phyloP scores from a whole-genome alignment of 2,888 invertebrate genomes.

The Sisyra terminalis region DNA sequence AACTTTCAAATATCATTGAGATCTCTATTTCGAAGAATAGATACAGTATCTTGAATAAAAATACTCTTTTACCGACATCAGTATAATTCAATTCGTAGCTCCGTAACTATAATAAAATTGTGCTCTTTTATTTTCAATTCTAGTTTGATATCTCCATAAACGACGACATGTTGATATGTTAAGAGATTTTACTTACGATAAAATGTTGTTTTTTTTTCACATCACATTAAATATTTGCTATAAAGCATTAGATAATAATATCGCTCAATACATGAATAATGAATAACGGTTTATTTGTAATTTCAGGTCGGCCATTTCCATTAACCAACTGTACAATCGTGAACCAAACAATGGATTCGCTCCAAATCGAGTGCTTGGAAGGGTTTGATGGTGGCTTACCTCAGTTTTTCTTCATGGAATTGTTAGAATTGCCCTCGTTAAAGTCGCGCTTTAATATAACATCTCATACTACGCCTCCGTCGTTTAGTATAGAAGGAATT shows the following conservation, averaged over 20 bases:
- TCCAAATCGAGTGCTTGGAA: constrained; percentile 74
- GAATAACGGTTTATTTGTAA: constrained; percentile 10
- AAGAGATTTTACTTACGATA: not conserved
- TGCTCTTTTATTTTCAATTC: not conserved
- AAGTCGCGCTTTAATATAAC: constrained; percentile 43
- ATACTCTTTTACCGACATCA: no score
- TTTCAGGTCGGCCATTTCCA: constrained; percentile 71
- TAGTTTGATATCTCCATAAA: constrained; percentile 1
- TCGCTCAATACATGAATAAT: not conserved
- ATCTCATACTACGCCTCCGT: constrained; percentile 43
- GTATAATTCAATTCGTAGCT: not conserved
- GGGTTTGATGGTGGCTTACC: constrained; percentile 79
- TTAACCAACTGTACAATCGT: constrained; percentile 77
- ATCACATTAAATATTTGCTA: not conserved
- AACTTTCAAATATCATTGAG: no score
- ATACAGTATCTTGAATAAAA: no score
- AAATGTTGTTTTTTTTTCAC: not conserved
- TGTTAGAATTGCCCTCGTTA: constrained; percentile 53
- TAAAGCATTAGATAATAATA: no score
- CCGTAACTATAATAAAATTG: not conserved
- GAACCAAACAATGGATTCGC: constrained; percentile 70
- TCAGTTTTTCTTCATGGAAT: constrained; percentile 70
- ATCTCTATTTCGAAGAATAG: no score
- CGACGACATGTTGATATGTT: not conserved
- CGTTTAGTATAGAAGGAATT: constrained; percentile 48